Evolutionary conservation across 2,797 vertebrate species (phyloP).

Genomic region (Gephyroberyx darwinii): DNA sequence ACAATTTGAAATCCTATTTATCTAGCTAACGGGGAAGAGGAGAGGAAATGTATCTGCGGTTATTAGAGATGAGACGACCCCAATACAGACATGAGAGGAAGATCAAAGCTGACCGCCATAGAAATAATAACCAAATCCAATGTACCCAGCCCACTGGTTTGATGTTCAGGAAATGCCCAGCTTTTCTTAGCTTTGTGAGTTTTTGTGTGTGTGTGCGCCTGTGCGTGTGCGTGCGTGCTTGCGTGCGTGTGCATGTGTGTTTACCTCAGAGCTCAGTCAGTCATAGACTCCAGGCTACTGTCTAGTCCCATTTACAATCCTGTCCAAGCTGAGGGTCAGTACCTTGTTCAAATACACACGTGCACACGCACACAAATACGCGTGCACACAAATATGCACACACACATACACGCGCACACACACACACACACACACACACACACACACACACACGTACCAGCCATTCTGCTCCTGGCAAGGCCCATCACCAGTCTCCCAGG

Average conservation of each 20-base stretch:
- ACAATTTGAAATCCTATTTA: constrained; percentile 80
- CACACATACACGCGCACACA: constrained; percentile 42
- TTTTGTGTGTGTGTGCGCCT: constrained; percentile 1
- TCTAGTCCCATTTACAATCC: constrained; percentile 52
- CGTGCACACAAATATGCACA: constrained; percentile 29
- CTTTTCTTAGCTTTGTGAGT: constrained; percentile 44
- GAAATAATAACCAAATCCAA: constrained; percentile 73
- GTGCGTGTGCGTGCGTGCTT: constrained; percentile 6
- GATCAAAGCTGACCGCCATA: constrained; percentile 72
- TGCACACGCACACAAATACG: constrained; percentile 47
- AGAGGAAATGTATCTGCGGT: constrained; percentile 71
- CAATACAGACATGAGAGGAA: constrained; percentile 71
- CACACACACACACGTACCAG: constrained; percentile 51
- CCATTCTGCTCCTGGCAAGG: constrained; percentile 68
- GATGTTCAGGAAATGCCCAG: constrained; percentile 53
- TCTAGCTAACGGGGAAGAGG: constrained; percentile 67
- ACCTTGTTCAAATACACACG: constrained; percentile 56
- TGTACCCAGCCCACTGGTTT: constrained; percentile 57
- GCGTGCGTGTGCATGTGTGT: constrained; percentile 25
- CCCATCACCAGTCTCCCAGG: constrained; percentile 63
- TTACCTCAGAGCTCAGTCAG: constrained; percentile 45
- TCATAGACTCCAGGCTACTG: background rate
- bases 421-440: constrained; percentile 11
- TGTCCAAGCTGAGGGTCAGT: constrained; percentile 59
- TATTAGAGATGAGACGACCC: constrained; percentile 72